These are phyloP conservation scores for Auanema freiburgensis DNA, from an alignment of 2,888 invertebrate genomes.

Conservation along the genomic window DNA sequence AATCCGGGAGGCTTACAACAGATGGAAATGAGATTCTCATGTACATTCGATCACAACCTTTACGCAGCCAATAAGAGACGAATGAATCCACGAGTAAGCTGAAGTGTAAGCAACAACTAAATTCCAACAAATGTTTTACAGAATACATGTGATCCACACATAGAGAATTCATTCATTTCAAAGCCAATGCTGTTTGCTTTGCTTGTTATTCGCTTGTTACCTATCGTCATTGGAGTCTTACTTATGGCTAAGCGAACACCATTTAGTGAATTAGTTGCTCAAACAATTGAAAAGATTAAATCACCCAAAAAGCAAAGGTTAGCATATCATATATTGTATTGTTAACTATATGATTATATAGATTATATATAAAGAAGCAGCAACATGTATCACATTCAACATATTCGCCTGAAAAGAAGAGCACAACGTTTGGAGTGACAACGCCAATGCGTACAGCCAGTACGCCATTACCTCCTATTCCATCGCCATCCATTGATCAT, in stretches of 20 bases:
- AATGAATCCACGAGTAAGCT: slow-evolving; percentile 50
- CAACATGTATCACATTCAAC: slow-evolving; percentile 26
- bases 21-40: slow-evolving; percentile 57
- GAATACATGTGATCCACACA: slow-evolving; percentile 62
- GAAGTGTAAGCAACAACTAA: not conserved
- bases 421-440: slow-evolving; percentile 39
- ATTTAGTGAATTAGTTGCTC: slow-evolving; percentile 43
- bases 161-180: slow-evolving; percentile 52
- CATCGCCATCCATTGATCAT: slow-evolving; percentile 55
- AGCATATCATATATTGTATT: not conserved
- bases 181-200: slow-evolving; percentile 42
- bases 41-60: slow-evolving; percentile 59
- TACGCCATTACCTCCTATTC: slow-evolving; percentile 49
- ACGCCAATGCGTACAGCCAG: slow-evolving; percentile 11
- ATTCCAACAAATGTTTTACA: slow-evolving; percentile 30
- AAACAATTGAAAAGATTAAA: slow-evolving; percentile 40
- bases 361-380: slow-evolving; percentile 48
- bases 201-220: slow-evolving; percentile 44
- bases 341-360: slow-evolving; percentile 12
- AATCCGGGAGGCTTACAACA: slow-evolving; percentile 56
- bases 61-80: slow-evolving; percentile 52
- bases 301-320: slow-evolving; percentile 28
- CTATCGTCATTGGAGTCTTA: slow-evolving; percentile 44
- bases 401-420: slow-evolving; percentile 32
- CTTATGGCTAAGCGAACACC: slow-evolving; percentile 47